Evolutionary conservation across 2,113 vertebrate species (phyloP).

Genomic region (Andinoacara biseriatus): DNA sequence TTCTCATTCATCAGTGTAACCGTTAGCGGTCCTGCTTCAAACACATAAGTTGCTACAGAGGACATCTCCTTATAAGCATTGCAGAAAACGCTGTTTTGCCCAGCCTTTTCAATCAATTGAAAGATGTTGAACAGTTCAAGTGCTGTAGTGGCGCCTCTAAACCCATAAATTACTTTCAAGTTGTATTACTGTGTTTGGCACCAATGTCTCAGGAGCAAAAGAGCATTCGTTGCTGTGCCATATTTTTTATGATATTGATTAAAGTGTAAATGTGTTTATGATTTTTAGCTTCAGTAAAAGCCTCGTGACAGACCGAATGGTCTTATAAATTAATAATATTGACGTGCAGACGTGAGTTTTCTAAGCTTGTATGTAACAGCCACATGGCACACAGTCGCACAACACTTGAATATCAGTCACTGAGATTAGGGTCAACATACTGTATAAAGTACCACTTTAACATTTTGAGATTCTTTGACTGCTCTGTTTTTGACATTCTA

Average conservation of each 20-base stretch:
- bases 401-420: constrained; percentile 15
- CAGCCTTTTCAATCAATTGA: constrained; percentile 49
- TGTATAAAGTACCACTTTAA: constrained; percentile 1
- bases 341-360: constrained; percentile 47
- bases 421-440: constrained; percentile 11
- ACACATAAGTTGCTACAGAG: constrained; percentile 15
- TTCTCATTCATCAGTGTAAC: constrained; percentile 29
- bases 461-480: constrained; percentile 19
- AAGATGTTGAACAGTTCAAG: constrained; percentile 42
- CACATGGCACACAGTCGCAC: constrained; percentile 22
- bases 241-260: constrained; percentile 73
- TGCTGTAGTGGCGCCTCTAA: constrained; percentile 49
- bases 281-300: constrained; percentile 77
- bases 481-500: neutral
- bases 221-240: constrained; percentile 57
- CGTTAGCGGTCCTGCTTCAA: constrained; percentile 31
- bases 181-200: constrained; percentile 65
- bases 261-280: constrained; percentile 73
- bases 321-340: constrained; percentile 67
- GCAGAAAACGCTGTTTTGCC: constrained; percentile 55
- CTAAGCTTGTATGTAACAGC: constrained; percentile 45
- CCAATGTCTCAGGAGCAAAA: constrained; percentile 56
- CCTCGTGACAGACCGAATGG: constrained; percentile 73
- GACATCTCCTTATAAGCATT: constrained; percentile 45
- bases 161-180: constrained; percentile 59